Conservation (phyloP, 2,113 vertebrate species). For the Cebidichthys violaceus region DNA sequence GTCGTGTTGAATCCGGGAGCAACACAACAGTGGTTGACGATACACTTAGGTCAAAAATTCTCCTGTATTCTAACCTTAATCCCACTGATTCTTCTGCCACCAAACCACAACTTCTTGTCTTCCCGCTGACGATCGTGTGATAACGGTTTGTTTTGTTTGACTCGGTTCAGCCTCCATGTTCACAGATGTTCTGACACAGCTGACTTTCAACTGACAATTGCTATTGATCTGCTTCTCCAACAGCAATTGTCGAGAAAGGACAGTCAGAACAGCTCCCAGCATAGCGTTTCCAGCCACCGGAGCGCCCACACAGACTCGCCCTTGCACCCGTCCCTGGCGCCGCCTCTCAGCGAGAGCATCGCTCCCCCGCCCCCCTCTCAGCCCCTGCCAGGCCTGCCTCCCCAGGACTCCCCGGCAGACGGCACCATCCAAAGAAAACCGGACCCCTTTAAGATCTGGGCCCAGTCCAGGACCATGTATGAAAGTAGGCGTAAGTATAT, state of each 20-base stretch:
- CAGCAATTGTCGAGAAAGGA: conserved; percentile 98
- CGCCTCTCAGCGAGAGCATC: conserved; percentile 82
- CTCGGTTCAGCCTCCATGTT: conserved; percentile 6
- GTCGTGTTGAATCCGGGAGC: conserved; percentile 33
- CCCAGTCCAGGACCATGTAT: conserved; percentile 99
- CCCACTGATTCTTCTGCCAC: conserved; percentile 11
- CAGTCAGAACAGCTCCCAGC: conserved; percentile 98
- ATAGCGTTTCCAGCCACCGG: conserved; percentile 95
- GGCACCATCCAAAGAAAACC: conserved; percentile 94
- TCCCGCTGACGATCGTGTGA: conserved; percentile 16
- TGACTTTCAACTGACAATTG: conserved; percentile 29
- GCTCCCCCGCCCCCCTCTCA: conserved; percentile 81
- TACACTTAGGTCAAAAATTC: conserved; percentile 7
- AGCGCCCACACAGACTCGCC: conserved; percentile 93
- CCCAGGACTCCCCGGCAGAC: conserved; percentile 88
- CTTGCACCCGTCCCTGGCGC: conserved; percentile 84
- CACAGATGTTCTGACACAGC: neutral
- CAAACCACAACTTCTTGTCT: conserved; percentile 30
- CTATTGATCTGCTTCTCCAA: conserved; percentile 68
- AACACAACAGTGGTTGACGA: conserved; percentile 13
- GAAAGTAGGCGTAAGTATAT: conserved; percentile 99
- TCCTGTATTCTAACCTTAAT: conserved; percentile 16
- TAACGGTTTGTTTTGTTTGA: conserved; percentile 16
- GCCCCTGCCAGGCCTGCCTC: conserved; percentile 81
- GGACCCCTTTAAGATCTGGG: conserved; percentile 99